Percentiles rank a stretch among this genome's conserved stretches.
These are phyloP conservation scores for Masnerella sp. DNA, from an alignment of 2,888 invertebrate species.

Conservation along the genomic window DNA sequence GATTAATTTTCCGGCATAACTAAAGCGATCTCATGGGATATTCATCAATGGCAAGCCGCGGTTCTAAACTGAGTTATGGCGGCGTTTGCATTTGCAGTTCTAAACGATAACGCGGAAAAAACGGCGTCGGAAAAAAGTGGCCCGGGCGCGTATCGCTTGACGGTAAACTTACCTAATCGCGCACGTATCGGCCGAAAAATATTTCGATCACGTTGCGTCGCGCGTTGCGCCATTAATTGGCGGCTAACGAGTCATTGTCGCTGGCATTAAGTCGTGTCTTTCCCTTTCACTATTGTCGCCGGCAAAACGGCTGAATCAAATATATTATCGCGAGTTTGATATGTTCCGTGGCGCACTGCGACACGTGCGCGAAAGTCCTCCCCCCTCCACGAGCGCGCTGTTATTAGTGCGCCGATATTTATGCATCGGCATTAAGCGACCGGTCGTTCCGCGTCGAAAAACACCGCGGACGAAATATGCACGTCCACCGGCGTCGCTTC, in stretches of 20 bases:
- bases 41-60: constrained; percentile 20
- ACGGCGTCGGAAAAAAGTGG: constrained; percentile 6
- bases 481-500: constrained; percentile 25
- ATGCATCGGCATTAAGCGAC: constrained; percentile 68
- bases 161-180: constrained; percentile 28
- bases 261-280: constrained; percentile 32
- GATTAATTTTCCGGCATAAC: constrained; percentile 16
- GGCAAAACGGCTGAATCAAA: constrained; percentile 65
- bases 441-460: constrained; percentile 54
- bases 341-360: constrained; percentile 61
- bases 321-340: constrained; percentile 73
- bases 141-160: constrained; percentile 5
- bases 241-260: constrained; percentile 45
- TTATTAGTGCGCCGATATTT: constrained; percentile 72
- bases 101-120: neutral
- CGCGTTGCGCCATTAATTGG: constrained; percentile 35
- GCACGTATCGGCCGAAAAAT: constrained; percentile 24
- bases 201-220: constrained; percentile 43
- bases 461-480: constrained; percentile 30
- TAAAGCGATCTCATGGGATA: constrained; percentile 24
- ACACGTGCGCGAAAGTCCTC: too few relatives aligned
- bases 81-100: constrained; percentile 9
- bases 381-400: too few relatives aligned
- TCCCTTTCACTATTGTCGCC: constrained; percentile 37
- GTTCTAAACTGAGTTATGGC: constrained; percentile 19